These are phyloP conservation scores for Pseudochaenichthys georgianus DNA, from an alignment of 2,797 vertebrate species.

Conservation along the genomic window DNA sequence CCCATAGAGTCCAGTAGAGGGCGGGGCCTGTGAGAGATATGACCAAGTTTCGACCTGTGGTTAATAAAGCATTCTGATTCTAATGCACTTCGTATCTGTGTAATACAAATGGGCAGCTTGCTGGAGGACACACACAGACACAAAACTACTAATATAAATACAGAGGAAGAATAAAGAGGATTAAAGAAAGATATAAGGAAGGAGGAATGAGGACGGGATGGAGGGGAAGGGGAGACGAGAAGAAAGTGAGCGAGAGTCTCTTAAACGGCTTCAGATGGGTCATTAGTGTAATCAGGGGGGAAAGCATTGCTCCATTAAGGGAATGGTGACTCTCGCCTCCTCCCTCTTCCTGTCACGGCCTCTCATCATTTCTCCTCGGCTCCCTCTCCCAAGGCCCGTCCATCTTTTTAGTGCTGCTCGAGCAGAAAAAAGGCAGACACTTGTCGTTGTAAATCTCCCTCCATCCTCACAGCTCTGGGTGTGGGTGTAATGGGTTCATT, in stretches of 20 bases:
- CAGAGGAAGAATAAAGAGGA: conserved; percentile 4
- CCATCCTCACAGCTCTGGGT: not conserved
- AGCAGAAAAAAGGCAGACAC: not conserved
- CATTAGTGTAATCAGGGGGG: conserved; percentile 73
- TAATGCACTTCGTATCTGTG: conserved; percentile 29
- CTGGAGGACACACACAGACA: conserved; percentile 33
- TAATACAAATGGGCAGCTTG: conserved; percentile 33
- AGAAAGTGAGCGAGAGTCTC: conserved; percentile 11
- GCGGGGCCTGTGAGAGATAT: no score
- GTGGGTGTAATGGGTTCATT: conserved; percentile 10
- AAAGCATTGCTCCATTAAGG: conserved; percentile 65
- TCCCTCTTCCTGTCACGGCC: conserved; percentile 44
- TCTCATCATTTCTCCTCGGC: conserved; percentile 48
- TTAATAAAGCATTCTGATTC: not conserved
- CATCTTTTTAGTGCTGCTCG: conserved; percentile 15
- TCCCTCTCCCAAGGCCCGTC: conserved; percentile 31
- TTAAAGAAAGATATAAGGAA: conserved; percentile 2
- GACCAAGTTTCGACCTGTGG: no score
- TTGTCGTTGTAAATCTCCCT: not conserved
- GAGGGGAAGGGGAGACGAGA: not conserved
- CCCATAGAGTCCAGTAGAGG: no score
- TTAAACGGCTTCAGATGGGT: conserved; percentile 70
- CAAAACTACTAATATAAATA: not conserved
- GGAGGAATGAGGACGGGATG: not conserved
- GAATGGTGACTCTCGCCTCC: conserved; percentile 37